These are phyloP conservation scores for Phymorhynchus buccinoides DNA, from an alignment of 1,140 invertebrate species.

Conservation along the genomic window DNA sequence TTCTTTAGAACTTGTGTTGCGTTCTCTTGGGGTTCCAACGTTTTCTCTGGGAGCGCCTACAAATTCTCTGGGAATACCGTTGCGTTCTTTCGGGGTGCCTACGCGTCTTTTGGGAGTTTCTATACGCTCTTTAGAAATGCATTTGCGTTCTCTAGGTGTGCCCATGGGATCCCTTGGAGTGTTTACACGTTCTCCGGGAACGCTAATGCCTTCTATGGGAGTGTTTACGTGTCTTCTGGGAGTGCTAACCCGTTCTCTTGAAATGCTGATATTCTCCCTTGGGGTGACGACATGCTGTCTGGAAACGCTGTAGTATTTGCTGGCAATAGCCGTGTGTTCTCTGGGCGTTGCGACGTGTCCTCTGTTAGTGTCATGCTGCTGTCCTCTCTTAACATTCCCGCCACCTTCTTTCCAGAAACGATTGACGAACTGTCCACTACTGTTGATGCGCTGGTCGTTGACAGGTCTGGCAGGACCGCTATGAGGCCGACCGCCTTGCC, in stretches of 20 bases:
- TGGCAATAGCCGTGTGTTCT: neutral
- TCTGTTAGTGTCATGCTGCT: too few relatives aligned
- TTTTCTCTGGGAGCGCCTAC: too few relatives aligned
- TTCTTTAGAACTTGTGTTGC: neutral
- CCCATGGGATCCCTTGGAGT: neutral
- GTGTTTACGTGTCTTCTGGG: neutral
- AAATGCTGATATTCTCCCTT: neutral
- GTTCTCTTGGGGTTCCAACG: neutral
- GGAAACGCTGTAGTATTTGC: neutral
- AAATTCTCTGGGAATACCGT: too few relatives aligned
- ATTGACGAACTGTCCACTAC: too few relatives aligned
- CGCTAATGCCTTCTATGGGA: neutral
- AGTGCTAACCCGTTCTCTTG: neutral
- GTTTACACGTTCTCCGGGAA: neutral
- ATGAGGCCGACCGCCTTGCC: neutral
- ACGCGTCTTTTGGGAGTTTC: neutral
- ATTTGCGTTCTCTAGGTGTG: neutral
- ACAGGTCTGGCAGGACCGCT: neutral
- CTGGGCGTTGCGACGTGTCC: too few relatives aligned
- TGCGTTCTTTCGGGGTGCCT: neutral
- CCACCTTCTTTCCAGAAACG: neutral
- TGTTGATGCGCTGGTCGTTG: too few relatives aligned
- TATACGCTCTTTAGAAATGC: neutral
- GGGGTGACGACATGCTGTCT: neutral
- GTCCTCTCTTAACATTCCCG: neutral